A percentile compares a stretch with the other conserved stretches of the same genome.
phyloP scores from a whole-genome alignment of 2,888 invertebrate species.

The Argynnis bischoffii region DNA sequence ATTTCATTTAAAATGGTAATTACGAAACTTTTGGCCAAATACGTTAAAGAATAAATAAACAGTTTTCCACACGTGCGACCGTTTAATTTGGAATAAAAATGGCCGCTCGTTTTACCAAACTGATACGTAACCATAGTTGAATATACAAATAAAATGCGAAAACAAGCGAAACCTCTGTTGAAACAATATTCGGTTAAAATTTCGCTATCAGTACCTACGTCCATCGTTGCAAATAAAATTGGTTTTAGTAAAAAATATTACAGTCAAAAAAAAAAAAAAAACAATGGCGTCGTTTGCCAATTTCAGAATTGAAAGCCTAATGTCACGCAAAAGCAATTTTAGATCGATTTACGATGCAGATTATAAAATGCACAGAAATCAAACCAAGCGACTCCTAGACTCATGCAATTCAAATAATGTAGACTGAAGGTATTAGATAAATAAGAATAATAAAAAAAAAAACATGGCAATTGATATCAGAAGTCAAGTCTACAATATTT shows the following conservation, averaged over 20 bases:
- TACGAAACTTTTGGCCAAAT: constrained; percentile 7
- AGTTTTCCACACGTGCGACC: constrained; percentile 22
- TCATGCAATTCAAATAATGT: constrained; percentile 57
- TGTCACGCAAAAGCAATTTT: constrained; percentile 53
- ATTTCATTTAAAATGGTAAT: constrained; percentile 14
- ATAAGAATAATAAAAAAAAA: neutral
- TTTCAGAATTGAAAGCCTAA: constrained; percentile 34
- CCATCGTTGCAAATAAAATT: constrained; percentile 23
- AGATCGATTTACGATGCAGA: constrained; percentile 53
- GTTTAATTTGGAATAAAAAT: constrained; percentile 31
- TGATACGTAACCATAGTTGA: constrained; percentile 38
- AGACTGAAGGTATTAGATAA: constrained; percentile 28
- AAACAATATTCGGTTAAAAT: constrained; percentile 34
- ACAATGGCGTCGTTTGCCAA: constrained; percentile 27
- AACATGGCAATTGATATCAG: neutral
- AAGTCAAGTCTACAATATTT: constrained; percentile 25
- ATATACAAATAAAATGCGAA: constrained; percentile 41
- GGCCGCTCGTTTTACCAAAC: constrained; percentile 30
- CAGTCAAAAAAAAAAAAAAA: constrained; percentile 22
- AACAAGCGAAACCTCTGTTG: constrained; percentile 36
- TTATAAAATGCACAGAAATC: constrained; percentile 62
- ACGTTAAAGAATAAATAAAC: constrained; percentile 23
- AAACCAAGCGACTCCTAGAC: constrained; percentile 66
- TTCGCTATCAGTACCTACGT: constrained; percentile 25
- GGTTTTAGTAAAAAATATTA: constrained; percentile 24